Conservation (phyloP, 2,113 vertebrate genomes). For the Bombycilla garrulus region DNA sequence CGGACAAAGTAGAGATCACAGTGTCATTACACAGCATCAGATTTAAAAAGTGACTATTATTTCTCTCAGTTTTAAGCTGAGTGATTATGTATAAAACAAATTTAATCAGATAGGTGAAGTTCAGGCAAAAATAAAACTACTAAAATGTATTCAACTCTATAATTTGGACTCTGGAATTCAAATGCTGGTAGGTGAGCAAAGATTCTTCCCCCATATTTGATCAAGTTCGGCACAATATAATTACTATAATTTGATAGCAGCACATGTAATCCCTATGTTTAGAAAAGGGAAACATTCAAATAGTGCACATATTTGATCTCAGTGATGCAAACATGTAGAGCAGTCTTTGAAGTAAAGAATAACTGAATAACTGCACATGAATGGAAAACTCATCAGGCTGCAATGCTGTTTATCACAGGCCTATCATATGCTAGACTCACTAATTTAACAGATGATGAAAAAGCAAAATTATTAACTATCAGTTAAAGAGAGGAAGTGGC, state of each 20-base stretch:
- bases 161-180: neutral
- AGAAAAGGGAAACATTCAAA: neutral
- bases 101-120: neutral
- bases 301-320: neutral
- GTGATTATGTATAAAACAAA: neutral
- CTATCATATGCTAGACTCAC: neutral
- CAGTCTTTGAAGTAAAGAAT: neutral
- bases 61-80: neutral
- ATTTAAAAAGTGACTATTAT: neutral
- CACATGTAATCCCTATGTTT: neutral
- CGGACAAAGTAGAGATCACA: neutral
- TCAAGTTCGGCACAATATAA: neutral
- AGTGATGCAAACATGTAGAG: neutral
- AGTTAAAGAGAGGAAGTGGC: neutral
- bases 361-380: neutral
- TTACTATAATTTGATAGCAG: neutral
- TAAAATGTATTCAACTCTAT: neutral
- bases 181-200: neutral
- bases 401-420: neutral
- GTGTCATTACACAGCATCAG: neutral
- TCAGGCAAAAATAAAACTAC: neutral
- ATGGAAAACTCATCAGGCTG: neutral
- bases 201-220: neutral
- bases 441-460: neutral
- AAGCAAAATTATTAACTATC: neutral